phyloP scores from a whole-genome alignment of 2,888 invertebrate species.

The Pristionchus arcanus region DNA sequence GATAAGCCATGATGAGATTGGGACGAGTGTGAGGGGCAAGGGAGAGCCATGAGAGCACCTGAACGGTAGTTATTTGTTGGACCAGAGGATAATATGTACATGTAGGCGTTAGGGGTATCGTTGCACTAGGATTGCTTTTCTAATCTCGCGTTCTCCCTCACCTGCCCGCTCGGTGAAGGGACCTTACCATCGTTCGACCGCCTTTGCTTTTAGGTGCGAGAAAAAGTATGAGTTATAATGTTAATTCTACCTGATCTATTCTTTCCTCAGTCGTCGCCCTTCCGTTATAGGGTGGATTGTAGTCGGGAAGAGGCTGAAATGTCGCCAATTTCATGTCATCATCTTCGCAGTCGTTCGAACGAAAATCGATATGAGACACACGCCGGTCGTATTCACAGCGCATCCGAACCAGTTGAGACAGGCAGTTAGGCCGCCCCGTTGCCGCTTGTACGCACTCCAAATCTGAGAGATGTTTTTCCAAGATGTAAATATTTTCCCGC shows the following conservation, averaged over 20 bases:
- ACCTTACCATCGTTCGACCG: no score
- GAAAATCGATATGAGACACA: no score
- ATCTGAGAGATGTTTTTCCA: slow-evolving; percentile 1
- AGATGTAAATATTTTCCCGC: no score
- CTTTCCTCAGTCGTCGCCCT: neutral
- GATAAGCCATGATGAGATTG: slow-evolving; percentile 53
- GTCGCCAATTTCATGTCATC: neutral
- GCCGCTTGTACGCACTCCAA: slow-evolving; percentile 56
- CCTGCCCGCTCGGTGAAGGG: no score
- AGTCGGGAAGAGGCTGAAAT: neutral
- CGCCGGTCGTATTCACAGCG: slow-evolving; percentile 3
- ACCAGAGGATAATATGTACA: no score
- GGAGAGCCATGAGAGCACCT: slow-evolving; percentile 51
- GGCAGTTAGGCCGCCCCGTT: neutral
- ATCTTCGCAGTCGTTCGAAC: no score
- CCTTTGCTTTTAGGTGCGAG: no score
- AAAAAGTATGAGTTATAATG: no score
- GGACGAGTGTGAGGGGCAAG: neutral
- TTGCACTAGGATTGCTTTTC: no score
- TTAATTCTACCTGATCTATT: slow-evolving; percentile 51
- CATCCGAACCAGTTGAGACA: slow-evolving; percentile 52
- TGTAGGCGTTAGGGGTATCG: no score
- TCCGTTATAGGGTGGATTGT: slow-evolving; percentile 17
- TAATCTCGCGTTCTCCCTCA: no score
- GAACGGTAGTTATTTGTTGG: neutral